phyloP scores from a whole-genome alignment of 2,888 invertebrate species.

The Lathronympha strigana region DNA sequence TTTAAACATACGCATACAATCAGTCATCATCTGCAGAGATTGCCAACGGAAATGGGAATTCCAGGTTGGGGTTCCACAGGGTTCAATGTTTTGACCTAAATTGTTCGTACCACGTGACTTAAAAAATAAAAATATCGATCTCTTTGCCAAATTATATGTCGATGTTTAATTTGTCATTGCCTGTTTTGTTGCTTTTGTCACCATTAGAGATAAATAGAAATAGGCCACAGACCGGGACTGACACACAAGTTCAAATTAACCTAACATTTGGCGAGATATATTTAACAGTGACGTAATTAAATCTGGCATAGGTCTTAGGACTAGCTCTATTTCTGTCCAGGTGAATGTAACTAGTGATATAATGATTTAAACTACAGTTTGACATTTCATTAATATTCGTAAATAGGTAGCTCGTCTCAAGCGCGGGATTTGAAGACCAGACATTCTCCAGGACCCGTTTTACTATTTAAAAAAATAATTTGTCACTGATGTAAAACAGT shows the following conservation, averaged over 20 bases:
- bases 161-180: background rate
- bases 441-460: too few species aligned
- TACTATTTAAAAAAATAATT: too few species aligned
- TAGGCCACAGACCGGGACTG: background rate
- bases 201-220: background rate
- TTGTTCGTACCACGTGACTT: background rate
- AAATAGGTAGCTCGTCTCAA: too few species aligned
- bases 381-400: background rate
- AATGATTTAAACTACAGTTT: conserved; percentile 9
- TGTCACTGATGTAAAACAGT: too few species aligned
- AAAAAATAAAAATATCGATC: too few species aligned
- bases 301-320: conserved; percentile 16
- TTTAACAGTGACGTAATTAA: conserved; percentile 10
- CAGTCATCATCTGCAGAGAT: background rate
- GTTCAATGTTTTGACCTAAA: background rate
- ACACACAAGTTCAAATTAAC: conserved; percentile 17
- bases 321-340: conserved; percentile 10
- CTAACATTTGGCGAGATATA: conserved; percentile 22
- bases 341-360: conserved; percentile 19
- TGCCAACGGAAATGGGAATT: background rate
- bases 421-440: too few species aligned
- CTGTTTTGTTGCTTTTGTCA: background rate
- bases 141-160: background rate
- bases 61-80: background rate
- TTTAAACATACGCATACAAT: background rate